A percentile compares a stretch with the other conserved stretches of the same genome.
These are phyloP conservation scores for Eilema caniola DNA, from an alignment of 2,888 invertebrate species.

Conservation along the genomic window DNA sequence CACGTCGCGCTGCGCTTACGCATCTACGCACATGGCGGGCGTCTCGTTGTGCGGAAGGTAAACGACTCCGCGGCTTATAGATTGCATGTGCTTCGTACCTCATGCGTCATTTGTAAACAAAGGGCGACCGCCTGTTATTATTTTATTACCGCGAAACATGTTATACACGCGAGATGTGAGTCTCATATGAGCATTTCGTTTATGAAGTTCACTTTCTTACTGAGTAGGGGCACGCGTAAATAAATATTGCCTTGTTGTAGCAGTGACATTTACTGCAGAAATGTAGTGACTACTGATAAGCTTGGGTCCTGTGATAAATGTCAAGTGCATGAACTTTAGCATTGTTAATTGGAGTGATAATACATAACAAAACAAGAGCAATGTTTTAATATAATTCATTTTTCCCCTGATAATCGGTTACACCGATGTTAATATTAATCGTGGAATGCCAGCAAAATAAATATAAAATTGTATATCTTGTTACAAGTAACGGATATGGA, in stretches of 20 bases:
- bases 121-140: conserved; percentile 79
- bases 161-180: conserved; percentile 39
- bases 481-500: too few relatives aligned
- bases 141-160: conserved; percentile 71
- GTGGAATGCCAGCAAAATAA: conserved; percentile 4
- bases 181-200: conserved; percentile 16
- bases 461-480: not conserved
- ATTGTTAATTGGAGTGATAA: conserved; percentile 49
- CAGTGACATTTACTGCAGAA: conserved; percentile 38
- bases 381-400: conserved; percentile 30
- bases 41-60: conserved; percentile 84
- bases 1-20: conserved; percentile 74
- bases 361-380: conserved; percentile 25
- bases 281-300: conserved; percentile 46
- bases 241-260: conserved; percentile 17
- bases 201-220: conserved; percentile 3
- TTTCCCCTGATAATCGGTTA: conserved; percentile 22
- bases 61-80: conserved; percentile 83
- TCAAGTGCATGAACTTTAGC: conserved; percentile 62
- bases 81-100: conserved; percentile 78
- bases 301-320: conserved; percentile 54
- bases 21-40: conserved; percentile 83
- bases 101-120: conserved; percentile 86
- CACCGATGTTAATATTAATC: not conserved
- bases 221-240: not conserved